Percentiles rank a stretch among this genome's conserved stretches.
These are phyloP conservation scores for Holothuria scabra DNA, from an alignment of 53 echinoderm and acorn worm species.

Conservation along the genomic window DNA sequence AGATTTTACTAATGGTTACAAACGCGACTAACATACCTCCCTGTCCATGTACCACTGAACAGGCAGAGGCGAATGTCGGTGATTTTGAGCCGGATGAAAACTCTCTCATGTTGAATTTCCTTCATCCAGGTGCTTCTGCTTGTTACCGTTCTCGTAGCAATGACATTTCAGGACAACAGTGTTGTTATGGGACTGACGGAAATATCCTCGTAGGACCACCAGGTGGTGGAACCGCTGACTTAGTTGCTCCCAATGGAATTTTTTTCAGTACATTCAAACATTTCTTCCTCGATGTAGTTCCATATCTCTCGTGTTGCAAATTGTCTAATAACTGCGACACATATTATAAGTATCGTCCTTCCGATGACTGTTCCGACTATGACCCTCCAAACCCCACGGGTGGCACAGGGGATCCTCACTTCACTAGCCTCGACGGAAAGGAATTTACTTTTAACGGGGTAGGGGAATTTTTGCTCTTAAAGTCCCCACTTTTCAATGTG, in stretches of 20 bases:
- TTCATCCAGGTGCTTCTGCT: conserved; percentile 11
- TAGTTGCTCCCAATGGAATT: conserved; percentile 36
- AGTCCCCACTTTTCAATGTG: conserved; percentile 48
- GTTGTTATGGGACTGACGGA: conserved; percentile 63
- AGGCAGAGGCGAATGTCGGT: conserved; percentile 35
- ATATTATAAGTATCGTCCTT: conserved; percentile 63
- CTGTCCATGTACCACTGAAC: conserved; percentile 58
- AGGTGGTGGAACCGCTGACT: conserved; percentile 64
- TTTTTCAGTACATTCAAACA: conserved; percentile 6
- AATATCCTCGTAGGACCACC: conserved; percentile 59
- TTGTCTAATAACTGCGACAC: conserved; percentile 37
- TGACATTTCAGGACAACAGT: conserved; percentile 62
- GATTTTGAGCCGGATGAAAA: conserved; percentile 50
- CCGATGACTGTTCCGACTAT: conserved; percentile 69
- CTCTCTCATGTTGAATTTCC: not conserved
- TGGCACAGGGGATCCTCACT: conserved; percentile 67
- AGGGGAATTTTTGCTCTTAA: conserved; percentile 64
- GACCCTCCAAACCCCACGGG: conserved; percentile 56
- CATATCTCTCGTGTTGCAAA: conserved; percentile 60
- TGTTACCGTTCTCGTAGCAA: conserved; percentile 52
- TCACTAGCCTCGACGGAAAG: conserved; percentile 58
- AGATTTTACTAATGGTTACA: too few species aligned
- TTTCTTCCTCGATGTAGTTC: conserved; percentile 53
- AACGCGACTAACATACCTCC: not conserved
- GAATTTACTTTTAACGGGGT: conserved; percentile 71